Evolutionary conservation across 1,140 invertebrate genomes (phyloP), one percentile per base, ranked within the genome.

Genomic region (Drosophila quadrilineata): DNA sequence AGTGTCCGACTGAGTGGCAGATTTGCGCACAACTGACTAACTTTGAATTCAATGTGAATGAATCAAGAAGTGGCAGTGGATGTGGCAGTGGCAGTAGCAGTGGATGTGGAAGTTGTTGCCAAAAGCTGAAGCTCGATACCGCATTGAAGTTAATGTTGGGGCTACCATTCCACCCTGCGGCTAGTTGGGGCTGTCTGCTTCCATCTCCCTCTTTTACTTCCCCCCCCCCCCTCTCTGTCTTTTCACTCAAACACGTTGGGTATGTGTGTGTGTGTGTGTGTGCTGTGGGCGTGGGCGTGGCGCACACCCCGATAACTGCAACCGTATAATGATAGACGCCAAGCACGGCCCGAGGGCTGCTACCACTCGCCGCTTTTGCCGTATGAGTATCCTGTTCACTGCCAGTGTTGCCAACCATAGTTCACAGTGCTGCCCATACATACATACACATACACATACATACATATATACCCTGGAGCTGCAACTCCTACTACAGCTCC

Each of bases 311-410:
- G 74, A 73, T 49, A 87, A 87, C 65, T 87, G 82, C 82, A 87
- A 87, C 82, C 82, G 82, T 66, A 80, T 87, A 87, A 87, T 87
- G 73, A 87, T 86, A 87, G 76, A 68, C 67, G 75, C 71, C 75
- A 80, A 35, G 70, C 65, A 60, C 36, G 58, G 57, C 74, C 70
- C 45, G 53, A 54, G 75, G 75, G 58, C 73, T 76, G 73, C 45
- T 24, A 14, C 41, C 33, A 29, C 36, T 38, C 24, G 50, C 50
- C 35, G 10, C 40, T 41, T 0, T 21, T 3, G 17, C 21, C 21
- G 1, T 3, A 10, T 10, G 6, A 1, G 5, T 6, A 10, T 26
- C 45, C 36, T 45, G 40, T 63, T 45, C 29, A 43, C 50, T 38
- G 49, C 17, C 43, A n/a, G n/a, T 33, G 22, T 6, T 2, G 12